These are phyloP conservation scores for Thymelicus acteon DNA, from an alignment of 2,888 invertebrate species.

Conservation along the genomic window DNA sequence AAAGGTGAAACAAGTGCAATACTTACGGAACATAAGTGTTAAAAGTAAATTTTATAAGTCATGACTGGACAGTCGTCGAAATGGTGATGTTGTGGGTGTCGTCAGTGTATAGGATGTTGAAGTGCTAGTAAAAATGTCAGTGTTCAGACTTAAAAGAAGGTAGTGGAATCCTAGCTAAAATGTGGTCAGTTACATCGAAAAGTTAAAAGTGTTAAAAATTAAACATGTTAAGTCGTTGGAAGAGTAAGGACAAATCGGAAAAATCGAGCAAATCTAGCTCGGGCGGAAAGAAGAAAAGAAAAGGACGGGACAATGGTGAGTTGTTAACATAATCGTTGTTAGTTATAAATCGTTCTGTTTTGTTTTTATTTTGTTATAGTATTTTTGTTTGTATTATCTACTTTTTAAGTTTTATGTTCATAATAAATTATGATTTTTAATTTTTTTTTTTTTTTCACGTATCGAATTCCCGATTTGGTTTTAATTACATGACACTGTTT, in stretches of 20 bases:
- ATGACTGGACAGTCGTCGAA: slow-evolving; percentile 6
- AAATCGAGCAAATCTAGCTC: slow-evolving; percentile 85
- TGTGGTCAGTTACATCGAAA: slow-evolving; percentile 31
- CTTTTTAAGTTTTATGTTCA: too few species aligned
- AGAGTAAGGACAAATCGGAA: slow-evolving; percentile 92
- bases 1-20: slow-evolving; percentile 17
- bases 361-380: too few species aligned
- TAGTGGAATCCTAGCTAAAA: slow-evolving; percentile 14
- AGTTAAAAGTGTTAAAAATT: slow-evolving; percentile 37
- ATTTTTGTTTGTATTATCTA: too few species aligned
- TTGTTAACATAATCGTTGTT: slow-evolving; percentile 26
- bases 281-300: slow-evolving; percentile 92
- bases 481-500: too few species aligned
- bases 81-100: slow-evolving; percentile 6
- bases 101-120: background rate
- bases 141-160: slow-evolving; percentile 12
- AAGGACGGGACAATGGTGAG: slow-evolving; percentile 93
- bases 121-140: slow-evolving; percentile 18
- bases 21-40: slow-evolving; percentile 15
- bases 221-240: slow-evolving; percentile 92
- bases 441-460: too few species aligned
- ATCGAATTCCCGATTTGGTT: too few species aligned
- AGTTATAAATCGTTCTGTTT: too few species aligned
- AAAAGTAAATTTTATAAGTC: slow-evolving; percentile 12
- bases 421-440: too few species aligned